Evolutionary conservation across 2,888 invertebrate species (phyloP), one percentile per base, ranked within the genome.

Genomic region (Punctoribates punctum): DNA sequence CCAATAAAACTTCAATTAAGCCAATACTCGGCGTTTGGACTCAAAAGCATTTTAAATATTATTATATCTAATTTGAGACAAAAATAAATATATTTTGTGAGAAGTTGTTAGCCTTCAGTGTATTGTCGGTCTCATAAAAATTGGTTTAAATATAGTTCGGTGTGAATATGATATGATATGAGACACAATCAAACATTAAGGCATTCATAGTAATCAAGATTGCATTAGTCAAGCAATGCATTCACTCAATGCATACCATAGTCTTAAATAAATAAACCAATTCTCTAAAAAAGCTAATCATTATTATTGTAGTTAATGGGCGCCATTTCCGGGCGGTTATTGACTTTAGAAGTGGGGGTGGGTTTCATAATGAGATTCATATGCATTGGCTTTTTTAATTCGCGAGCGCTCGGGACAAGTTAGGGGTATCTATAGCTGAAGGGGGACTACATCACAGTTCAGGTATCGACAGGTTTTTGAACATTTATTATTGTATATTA

Each of bases 271-370:
- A 65, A 65, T 65, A 65, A 65, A 70, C 13, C 46, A 13, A 46
- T 15, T 23, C 29, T 23, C n/a, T 62, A 17, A 23, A 70, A 70
- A 70, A 46, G 23, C 15, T 46, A 70, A 46, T 70, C 70, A 70
- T 70, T 70, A 70, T 29, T 62, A 29, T 70, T 42, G 34, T 2
- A 34, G 65, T 70, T 70, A 70, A 70, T 70, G 70, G 23, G 70
- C 70, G 23, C 42, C 11, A 70, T 70, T 70, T 70, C 70, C 70
- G 70, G 70, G 46, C 70, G 70, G 70, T 70, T 70, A 46, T 70
- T 70, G 70, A 70, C 70, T 70, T 70, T 70, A 70, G 46, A n/a
- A 23, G 20, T n/a, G 70, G 70, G 70, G 70, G 23, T n/a, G 70
- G 23, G 13, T 34, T 65, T 60, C 15, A 60, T 65, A 34, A 65